Evolutionary conservation across 1,140 invertebrate species (phyloP).

Genomic region (Trachelipus rathkii): DNA sequence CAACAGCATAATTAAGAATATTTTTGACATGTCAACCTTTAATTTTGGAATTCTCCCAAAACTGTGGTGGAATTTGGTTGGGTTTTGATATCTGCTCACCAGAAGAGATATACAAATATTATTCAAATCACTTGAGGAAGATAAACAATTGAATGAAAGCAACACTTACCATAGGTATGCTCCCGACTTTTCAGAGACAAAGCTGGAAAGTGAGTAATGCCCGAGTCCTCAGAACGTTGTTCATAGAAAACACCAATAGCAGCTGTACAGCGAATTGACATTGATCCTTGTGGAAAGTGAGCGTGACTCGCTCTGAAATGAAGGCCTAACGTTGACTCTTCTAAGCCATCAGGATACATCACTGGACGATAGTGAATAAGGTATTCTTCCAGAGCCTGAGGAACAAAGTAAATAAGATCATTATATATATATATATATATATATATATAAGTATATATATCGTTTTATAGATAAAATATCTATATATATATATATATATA

Average conservation of each 20-base stretch:
- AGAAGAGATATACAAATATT: no score
- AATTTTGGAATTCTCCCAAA: no score
- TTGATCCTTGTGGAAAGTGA: slow-evolving; percentile 40
- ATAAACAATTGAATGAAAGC: no score
- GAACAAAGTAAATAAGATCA: neutral
- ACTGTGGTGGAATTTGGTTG: no score
- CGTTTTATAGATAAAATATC: no score
- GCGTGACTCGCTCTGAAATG: slow-evolving; percentile 40
- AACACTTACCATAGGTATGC: slow-evolving; percentile 36
- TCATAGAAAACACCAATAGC: slow-evolving; percentile 43
- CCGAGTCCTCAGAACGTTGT: slow-evolving; percentile 30
- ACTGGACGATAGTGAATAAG: slow-evolving; percentile 33
- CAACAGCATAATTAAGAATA: no score
- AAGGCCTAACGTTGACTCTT: slow-evolving; percentile 40
- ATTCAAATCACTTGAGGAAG: no score
- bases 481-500: neutral
- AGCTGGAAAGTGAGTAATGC: slow-evolving; percentile 29
- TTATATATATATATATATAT: neutral
- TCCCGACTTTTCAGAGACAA: slow-evolving; percentile 41
- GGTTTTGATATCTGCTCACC: no score
- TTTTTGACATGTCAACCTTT: no score
- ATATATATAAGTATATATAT: neutral
- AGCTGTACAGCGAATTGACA: slow-evolving; percentile 44
- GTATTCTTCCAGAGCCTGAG: slow-evolving; percentile 16
- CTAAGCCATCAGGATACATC: slow-evolving; percentile 38